phyloP scores from a whole-genome alignment of 2,113 vertebrate genomes.

The Macrotis lagotis region DNA sequence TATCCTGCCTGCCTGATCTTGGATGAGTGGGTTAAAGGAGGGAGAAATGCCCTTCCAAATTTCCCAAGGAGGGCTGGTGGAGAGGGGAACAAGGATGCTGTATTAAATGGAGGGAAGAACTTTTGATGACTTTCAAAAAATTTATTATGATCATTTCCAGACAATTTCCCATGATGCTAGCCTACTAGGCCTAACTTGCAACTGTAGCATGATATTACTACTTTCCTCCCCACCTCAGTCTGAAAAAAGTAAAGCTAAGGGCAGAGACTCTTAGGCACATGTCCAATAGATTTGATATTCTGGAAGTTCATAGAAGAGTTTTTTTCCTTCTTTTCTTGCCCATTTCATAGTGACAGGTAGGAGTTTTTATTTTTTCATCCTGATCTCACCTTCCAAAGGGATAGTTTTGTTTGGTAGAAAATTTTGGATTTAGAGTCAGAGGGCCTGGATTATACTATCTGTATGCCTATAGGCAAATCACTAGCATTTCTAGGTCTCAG shows the following conservation, averaged over 20 bases:
- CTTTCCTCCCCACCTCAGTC: neutral
- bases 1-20: slow-evolving; percentile 22
- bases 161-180: neutral
- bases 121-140: neutral
- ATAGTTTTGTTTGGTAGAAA: neutral
- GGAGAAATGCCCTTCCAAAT: too few relatives aligned
- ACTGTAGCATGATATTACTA: neutral
- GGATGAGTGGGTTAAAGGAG: neutral
- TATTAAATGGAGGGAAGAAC: neutral
- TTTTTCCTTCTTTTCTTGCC: neutral
- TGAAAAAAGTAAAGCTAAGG: neutral
- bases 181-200: neutral
- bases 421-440: neutral
- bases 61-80: neutral
- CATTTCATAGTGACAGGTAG: neutral
- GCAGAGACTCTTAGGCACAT: neutral
- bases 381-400: neutral
- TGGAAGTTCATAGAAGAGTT: neutral
- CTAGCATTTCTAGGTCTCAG: neutral
- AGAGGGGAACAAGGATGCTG: neutral
- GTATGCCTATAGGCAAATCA: neutral
- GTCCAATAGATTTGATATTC: neutral
- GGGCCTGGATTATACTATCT: neutral
- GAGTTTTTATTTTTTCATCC: neutral
- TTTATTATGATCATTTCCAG: neutral